These are phyloP conservation scores for Amazona vittata DNA, from an alignment of 2,113 vertebrate genomes.

Conservation along the genomic window DNA sequence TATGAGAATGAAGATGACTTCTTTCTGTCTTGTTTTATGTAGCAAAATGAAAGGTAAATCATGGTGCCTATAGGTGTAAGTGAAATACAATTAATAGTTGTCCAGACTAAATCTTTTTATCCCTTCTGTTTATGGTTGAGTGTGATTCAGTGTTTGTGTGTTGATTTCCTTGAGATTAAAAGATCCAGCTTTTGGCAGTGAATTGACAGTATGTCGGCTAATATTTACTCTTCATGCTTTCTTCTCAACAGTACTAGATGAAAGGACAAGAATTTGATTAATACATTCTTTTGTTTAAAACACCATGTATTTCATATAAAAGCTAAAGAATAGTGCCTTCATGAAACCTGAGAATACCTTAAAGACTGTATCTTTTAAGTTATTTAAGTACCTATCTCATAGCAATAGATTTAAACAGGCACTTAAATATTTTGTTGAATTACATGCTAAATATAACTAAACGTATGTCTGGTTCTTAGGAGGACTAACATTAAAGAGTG, in stretches of 20 bases:
- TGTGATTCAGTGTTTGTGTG: neutral
- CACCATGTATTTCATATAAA: neutral
- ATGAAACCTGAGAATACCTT: neutral
- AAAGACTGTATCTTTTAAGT: neutral
- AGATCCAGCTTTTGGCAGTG: neutral
- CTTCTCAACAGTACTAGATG: neutral
- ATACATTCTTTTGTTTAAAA: neutral
- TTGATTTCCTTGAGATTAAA: neutral
- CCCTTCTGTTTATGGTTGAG: neutral
- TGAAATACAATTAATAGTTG: neutral
- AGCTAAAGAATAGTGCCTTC: neutral
- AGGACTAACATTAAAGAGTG: neutral
- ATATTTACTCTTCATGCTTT: neutral
- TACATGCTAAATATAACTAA: neutral
- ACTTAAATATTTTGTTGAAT: neutral
- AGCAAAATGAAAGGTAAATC: neutral
- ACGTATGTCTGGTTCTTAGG: neutral
- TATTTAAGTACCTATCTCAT: neutral
- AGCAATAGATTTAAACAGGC: neutral
- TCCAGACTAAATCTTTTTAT: neutral
- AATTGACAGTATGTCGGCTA: neutral
- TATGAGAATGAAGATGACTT: neutral
- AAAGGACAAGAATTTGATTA: neutral
- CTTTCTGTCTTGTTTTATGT: neutral
- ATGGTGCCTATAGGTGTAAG: neutral